Evolutionary conservation across 2,797 vertebrate genomes (phyloP).

Genomic region (Iguana delicatissima): DNA sequence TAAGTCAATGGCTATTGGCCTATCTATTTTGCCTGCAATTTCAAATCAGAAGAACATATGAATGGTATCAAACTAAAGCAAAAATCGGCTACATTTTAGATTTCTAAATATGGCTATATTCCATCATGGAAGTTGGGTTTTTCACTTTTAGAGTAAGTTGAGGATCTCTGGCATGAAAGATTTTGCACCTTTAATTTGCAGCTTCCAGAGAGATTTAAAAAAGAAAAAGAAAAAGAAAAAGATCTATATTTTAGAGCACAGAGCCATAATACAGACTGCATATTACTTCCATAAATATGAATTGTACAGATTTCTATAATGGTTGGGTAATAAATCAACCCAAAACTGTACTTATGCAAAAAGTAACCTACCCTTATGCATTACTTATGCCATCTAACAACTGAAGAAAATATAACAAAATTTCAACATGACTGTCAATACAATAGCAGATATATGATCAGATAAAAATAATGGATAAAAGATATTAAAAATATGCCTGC

Average conservation of each 20-base stretch:
- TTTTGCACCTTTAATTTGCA: not conserved
- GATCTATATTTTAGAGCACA: not conserved
- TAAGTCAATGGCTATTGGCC: slow-evolving; percentile 5
- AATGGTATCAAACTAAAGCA: slow-evolving; percentile 30
- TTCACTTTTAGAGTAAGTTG: not conserved
- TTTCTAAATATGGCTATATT: slow-evolving; percentile 30
- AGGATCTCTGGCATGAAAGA: slow-evolving; percentile 16
- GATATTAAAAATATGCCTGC: too few relatives aligned
- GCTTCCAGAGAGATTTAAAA: not conserved
- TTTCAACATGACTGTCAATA: too few relatives aligned
- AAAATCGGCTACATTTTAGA: slow-evolving; percentile 18
- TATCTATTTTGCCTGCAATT: not conserved
- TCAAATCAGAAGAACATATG: slow-evolving; percentile 41
- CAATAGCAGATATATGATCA: too few relatives aligned
- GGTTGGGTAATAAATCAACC: not conserved
- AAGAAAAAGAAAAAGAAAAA: too few relatives aligned
- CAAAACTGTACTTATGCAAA: too few relatives aligned
- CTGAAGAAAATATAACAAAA: too few relatives aligned
- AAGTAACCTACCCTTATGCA: too few relatives aligned
- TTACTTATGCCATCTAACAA: too few relatives aligned
- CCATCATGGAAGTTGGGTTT: slow-evolving; percentile 15
- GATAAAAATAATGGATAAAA: too few relatives aligned
- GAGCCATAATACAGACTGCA: not conserved
- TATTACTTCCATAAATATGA: not conserved
- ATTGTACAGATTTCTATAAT: not conserved